Evolutionary conservation across 2,888 invertebrate genomes (phyloP).

Genomic region (Drosophila paracracens): DNA sequence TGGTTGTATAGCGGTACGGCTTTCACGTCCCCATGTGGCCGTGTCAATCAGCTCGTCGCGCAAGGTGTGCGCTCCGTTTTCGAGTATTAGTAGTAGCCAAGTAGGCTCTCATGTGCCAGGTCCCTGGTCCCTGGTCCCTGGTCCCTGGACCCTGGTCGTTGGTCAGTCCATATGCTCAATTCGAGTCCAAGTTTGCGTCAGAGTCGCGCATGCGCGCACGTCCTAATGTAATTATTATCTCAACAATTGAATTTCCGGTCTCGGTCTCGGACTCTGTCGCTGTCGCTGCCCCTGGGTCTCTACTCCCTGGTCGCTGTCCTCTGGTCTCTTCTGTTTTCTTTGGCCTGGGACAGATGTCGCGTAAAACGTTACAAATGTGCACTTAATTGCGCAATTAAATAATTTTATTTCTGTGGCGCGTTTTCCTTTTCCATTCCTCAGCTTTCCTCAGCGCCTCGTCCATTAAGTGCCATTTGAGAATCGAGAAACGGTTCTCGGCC

Average conservation of each 20-base stretch:
- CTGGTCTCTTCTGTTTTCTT: conserved; percentile 38
- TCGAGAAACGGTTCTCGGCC: conserved; percentile 24
- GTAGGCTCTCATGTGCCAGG: conserved; percentile 17
- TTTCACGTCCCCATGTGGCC: conserved; percentile 73
- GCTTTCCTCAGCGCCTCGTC: conserved; percentile 16
- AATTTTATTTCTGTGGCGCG: conserved; percentile 77
- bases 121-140: neutral
- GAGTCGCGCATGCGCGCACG: conserved; percentile 79
- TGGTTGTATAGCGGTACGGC: conserved; percentile 24
- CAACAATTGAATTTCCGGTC: conserved; percentile 84
- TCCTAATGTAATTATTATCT: conserved; percentile 83
- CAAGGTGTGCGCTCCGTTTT: conserved; percentile 72
- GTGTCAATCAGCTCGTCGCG: conserved; percentile 81
- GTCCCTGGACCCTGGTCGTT: conserved; percentile 10
- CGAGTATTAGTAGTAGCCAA: conserved; percentile 29
- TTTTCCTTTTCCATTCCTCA: conserved; percentile 31
- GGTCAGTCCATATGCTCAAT: conserved; percentile 48
- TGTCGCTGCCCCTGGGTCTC: conserved; percentile 21
- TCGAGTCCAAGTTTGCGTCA: conserved; percentile 36
- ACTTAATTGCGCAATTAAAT: conserved; percentile 84
- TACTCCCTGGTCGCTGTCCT: conserved; percentile 14
- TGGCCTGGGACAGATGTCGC: conserved; percentile 76
- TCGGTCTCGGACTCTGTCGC: conserved; percentile 32
- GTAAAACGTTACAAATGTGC: conserved; percentile 82
- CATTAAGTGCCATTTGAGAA: conserved; percentile 54